Base-by-base conservation (phyloP, 2,888 invertebrate species). In the Lasioglossum lativentre region DNA sequence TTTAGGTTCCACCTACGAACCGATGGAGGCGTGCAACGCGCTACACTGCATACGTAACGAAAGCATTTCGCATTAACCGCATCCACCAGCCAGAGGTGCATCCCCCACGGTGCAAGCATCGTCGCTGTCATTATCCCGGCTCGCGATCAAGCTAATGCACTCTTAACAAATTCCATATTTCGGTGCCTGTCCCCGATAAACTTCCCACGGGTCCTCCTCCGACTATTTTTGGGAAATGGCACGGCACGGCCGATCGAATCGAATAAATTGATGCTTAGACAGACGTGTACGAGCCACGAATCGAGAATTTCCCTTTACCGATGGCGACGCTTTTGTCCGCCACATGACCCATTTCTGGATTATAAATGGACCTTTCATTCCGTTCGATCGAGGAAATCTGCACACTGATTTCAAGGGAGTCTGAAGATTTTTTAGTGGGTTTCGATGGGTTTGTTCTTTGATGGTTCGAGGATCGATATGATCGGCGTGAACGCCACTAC, bases 21-120 rank as follows among this genome's bases (percentile, higher is more conserved):
- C 75, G 78, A 72, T 80, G 85, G 89, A 89, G 88, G 78, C 80
- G 89, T 90, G 90, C 90, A 91, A 92, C 91, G 88, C 83, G 90
- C 89, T 85, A 91, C 88, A 82, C 88, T 91, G 93, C 91, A 93
- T 93, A 93, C 93, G 88, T 92, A 93, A 93, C 91, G 92, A 93
- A 85, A 88, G 80, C 87, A 87, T 86, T 88, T 87, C 85, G 85
- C 85, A 87, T 89, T 90, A 90, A 90, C 88, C 87, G 86, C 90
- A 85, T 89, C 85, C 82, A 86, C 87, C 83, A 71, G 73, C 83
- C 79, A 3, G 68, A 19, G 68, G 47, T 30, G 79, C 63, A 56
- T 68, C 77, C 56, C 71, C 68, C 80, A n/a, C 73, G n/a, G 74
- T 68, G 68, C 56, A 34, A 30, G 63, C 68, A 45, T 68, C 75